Evolutionary conservation across 2,797 vertebrate species (phyloP).

Genomic region (Steatocranus sp.): DNA sequence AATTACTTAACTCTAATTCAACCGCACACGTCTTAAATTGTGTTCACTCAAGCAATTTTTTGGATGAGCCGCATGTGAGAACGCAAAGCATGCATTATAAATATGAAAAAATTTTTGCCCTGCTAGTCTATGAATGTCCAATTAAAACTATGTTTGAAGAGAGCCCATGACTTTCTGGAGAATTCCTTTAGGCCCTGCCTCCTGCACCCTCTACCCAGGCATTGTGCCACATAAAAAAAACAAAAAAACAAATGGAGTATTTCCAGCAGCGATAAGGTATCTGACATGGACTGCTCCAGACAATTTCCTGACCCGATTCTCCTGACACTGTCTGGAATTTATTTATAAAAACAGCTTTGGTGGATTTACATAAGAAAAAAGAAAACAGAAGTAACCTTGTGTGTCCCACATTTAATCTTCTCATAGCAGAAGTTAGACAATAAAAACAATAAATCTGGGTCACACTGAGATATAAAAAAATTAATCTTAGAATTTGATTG

Average conservation of each 20-base stretch:
- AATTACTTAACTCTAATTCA: neutral
- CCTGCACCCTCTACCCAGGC: neutral
- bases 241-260: neutral
- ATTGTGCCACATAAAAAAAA: rapidly evolving
- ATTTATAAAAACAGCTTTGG: neutral
- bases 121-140: neutral
- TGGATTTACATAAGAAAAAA: neutral
- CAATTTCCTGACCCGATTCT: neutral
- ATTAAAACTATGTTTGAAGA: neutral
- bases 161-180: neutral
- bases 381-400: neutral
- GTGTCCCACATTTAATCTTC: neutral
- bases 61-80: neutral
- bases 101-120: neutral
- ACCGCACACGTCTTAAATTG: neutral
- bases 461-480: neutral
- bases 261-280: neutral
- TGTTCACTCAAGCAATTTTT: neutral
- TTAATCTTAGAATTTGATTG: neutral
- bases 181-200: neutral
- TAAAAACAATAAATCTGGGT: neutral
- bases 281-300: neutral
- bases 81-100: neutral
- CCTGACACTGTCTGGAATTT: neutral
- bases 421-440: neutral